Evolutionary conservation across 2,113 vertebrate species (phyloP).

Genomic region (Fulmarus glacialis): DNA sequence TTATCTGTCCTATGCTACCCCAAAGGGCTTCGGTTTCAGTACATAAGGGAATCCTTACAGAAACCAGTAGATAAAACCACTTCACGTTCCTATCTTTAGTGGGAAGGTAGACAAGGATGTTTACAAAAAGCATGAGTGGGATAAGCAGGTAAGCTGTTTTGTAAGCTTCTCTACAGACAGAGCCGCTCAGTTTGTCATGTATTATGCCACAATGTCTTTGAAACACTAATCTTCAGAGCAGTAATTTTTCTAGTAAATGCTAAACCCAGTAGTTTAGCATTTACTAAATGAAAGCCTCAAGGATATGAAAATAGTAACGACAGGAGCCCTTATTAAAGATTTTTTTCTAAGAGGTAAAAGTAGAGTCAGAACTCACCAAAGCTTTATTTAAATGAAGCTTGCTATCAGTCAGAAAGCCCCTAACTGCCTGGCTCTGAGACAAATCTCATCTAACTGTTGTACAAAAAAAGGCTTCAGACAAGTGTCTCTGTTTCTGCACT

Average conservation of each 20-base stretch:
- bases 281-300: background rate
- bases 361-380: background rate
- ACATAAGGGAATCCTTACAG: background rate
- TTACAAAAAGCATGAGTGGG: background rate
- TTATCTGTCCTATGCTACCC: background rate
- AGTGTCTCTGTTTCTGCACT: background rate
- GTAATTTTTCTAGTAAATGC: background rate
- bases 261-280: background rate
- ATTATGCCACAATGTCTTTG: background rate
- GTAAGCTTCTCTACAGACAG: background rate
- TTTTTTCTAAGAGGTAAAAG: background rate
- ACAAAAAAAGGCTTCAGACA: background rate
- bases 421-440: background rate
- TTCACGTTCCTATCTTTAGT: background rate
- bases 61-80: background rate
- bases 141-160: conserved; percentile 14
- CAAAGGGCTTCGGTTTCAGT: background rate
- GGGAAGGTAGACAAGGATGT: background rate
- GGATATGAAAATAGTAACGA: background rate
- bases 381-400: background rate
- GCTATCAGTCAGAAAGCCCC: background rate
- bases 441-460: background rate
- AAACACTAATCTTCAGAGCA: background rate
- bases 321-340: background rate
- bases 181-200: background rate